Evolutionary conservation across 2,113 vertebrate species (phyloP).

Genomic region (Rhodinocichla rosea): DNA sequence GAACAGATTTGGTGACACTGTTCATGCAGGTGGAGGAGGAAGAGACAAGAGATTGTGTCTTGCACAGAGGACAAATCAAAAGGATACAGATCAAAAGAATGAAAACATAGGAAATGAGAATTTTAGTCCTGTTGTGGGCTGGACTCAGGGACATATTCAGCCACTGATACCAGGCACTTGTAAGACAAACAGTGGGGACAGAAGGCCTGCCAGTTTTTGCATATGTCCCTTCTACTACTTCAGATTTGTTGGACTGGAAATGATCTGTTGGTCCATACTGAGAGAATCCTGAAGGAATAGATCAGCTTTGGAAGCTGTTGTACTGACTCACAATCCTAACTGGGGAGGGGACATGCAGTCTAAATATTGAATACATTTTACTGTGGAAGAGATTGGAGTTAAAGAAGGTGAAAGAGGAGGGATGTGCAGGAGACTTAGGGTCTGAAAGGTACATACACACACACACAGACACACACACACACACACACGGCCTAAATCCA

Average conservation of each 20-base stretch:
- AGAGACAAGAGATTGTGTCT: not conserved
- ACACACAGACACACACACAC: too few relatives aligned
- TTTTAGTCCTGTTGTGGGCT: not conserved
- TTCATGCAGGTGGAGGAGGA: not conserved
- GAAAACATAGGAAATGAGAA: not conserved
- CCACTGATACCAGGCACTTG: not conserved
- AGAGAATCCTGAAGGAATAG: not conserved
- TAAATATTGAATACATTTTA: not conserved
- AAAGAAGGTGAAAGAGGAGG: not conserved
- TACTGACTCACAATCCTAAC: not conserved
- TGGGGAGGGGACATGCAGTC: rapidly evolving
- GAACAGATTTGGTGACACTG: not conserved
- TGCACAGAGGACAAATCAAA: not conserved
- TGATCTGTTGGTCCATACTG: not conserved
- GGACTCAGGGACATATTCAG: not conserved
- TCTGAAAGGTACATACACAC: not conserved
- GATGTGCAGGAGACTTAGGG: too few relatives aligned
- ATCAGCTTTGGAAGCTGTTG: not conserved
- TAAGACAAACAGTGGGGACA: not conserved
- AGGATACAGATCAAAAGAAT: not conserved
- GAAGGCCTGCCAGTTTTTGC: not conserved
- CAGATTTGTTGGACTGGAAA: not conserved
- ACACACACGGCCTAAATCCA: not conserved
- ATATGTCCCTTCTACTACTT: not conserved
- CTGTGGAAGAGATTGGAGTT: not conserved